Conservation (phyloP, 2,888 invertebrate genomes). For the Leptura quadrifasciata region DNA sequence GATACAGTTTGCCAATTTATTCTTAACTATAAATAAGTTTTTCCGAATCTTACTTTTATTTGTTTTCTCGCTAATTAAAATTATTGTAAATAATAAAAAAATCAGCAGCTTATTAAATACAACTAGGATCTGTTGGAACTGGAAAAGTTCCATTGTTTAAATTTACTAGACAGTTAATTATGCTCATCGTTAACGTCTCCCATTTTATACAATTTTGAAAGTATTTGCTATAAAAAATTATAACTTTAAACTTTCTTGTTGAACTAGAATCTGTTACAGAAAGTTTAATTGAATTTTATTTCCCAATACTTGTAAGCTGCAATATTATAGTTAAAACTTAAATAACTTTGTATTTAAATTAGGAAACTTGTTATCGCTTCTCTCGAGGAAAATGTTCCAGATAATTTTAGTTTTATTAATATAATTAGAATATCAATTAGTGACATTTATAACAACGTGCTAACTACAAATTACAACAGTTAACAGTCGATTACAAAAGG, state of each 20-base stretch:
- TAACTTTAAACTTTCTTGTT: neutral
- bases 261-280: slow-evolving; percentile 21
- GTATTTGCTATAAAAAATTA: neutral
- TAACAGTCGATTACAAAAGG: neutral
- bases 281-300: slow-evolving; percentile 38
- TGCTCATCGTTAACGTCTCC: neutral
- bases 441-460: neutral
- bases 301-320: slow-evolving; percentile 14
- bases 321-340: slow-evolving; percentile 20
- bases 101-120: no score
- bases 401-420: neutral
- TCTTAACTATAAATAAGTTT: no score
- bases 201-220: neutral
- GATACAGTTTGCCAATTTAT: no score
- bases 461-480: neutral
- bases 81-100: no score
- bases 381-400: neutral
- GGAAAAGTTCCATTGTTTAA: neutral
- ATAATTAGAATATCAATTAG: slow-evolving; percentile 1
- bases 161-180: neutral
- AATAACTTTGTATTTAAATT: slow-evolving; percentile 25
- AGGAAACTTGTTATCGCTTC: slow-evolving; percentile 5
- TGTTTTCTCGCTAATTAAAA: no score
- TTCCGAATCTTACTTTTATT: no score
- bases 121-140: no score